phyloP scores from a whole-genome alignment of 2,797 vertebrate genomes.

The Mormyrus hasselquistii region DNA sequence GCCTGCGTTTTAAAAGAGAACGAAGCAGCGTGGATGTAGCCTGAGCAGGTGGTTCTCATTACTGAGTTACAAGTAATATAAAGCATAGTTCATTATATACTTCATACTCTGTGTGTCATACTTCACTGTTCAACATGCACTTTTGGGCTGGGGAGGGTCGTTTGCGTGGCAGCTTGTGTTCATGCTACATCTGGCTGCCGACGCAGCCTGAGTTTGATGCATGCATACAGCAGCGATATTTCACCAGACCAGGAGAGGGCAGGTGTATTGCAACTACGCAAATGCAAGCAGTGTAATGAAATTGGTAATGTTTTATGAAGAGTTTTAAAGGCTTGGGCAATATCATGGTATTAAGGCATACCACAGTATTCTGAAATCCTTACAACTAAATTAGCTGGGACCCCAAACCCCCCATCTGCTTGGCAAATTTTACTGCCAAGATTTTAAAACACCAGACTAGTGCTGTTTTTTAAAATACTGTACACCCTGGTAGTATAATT shows the following conservation, averaged over 20 bases:
- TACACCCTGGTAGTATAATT: neutral
- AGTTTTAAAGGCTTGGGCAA: neutral
- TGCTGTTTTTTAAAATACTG: neutral
- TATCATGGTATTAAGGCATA: neutral
- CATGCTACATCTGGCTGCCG: neutral
- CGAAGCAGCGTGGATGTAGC: neutral
- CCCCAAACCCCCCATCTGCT: neutral
- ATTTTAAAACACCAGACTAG: neutral
- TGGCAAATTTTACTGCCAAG: neutral
- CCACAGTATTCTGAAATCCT: neutral
- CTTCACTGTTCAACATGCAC: neutral
- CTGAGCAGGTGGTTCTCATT: neutral
- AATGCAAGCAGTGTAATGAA: neutral
- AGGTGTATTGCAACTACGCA: neutral
- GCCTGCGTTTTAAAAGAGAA: neutral
- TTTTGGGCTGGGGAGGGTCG: neutral
- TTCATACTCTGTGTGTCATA: too few species aligned
- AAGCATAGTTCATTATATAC: too few species aligned
- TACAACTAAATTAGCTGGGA: neutral
- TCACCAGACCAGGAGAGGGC: neutral
- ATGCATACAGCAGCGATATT: neutral
- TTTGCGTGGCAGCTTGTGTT: neutral
- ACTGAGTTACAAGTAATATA: neutral
- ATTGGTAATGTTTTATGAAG: neutral
- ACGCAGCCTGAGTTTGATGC: neutral